Base-by-base conservation (phyloP, 2,888 invertebrate species). In the Odontocerum albicorne region DNA sequence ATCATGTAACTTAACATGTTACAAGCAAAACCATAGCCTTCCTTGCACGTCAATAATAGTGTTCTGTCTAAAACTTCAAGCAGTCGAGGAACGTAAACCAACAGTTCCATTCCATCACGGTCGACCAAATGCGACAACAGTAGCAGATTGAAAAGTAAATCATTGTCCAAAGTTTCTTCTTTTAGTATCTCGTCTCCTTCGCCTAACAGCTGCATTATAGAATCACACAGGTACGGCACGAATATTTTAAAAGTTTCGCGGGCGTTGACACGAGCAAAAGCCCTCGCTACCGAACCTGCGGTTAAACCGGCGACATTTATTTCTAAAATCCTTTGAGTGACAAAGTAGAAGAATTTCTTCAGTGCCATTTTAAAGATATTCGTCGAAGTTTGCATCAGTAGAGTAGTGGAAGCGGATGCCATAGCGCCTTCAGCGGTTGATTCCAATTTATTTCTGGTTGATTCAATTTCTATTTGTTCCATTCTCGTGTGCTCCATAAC, bases 291-390 rank as follows among this genome's bases (percentile, higher is more conserved):
- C 7, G 85, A 82, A 0, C 88, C 90, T 1, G 90, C 83, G 68
- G 91, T 82, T 66, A 86, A 86, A 0, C 93, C 94, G 0, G 92
- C 88, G 0, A 94, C 88, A 64, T 86, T 86, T 0, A 88, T 86
- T 69, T 95, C 95, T 63, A 91, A 83, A n/a, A 91, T 85, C 20
- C 85, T 83, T 47, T 83, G 84, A 0, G 84, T 85, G 0, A 86
- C 83, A 69, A 91, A 94, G 7, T 82, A 73, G 60, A 84, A 85
- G 22, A 95, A 78, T 68, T 91, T 91, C 62, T 85, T 80, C 40
- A 94, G 68, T 0, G 91, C 91, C 60, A 85, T 77, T 10, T 72
- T 68, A 58, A 82, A 81, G 63, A 83, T 81, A 49, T 75, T 72
- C 56, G 85, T 83, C 1, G 89, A 91, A 53, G 86, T 84, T 66